Conservation (phyloP, 2,888 invertebrate genomes). For the Cephus pygmeus region DNA sequence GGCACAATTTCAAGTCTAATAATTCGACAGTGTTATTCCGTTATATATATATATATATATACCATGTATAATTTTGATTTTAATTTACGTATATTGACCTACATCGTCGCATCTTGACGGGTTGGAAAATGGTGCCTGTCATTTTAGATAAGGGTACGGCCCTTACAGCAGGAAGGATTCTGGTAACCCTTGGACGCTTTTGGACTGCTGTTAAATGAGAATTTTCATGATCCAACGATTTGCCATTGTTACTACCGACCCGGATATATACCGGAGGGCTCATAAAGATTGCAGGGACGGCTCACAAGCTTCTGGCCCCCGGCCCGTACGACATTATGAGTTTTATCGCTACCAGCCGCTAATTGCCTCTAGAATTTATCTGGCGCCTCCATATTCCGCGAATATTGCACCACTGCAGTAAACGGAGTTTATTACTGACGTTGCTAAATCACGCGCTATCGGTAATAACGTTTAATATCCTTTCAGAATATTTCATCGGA, state of each 20-base stretch:
- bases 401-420: constrained; percentile 28
- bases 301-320: constrained; percentile 4
- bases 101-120: neutral
- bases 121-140: neutral
- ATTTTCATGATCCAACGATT: neutral
- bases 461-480: neutral
- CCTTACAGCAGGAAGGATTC: neutral
- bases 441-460: neutral
- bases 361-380: constrained; percentile 49
- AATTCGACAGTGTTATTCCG: neutral
- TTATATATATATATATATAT: neutral
- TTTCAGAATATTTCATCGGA: neutral
- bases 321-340: constrained; percentile 41
- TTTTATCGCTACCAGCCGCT: constrained; percentile 50
- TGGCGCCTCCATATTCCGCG: constrained; percentile 40
- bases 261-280: constrained; percentile 20
- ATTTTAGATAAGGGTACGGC: neutral
- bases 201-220: neutral
- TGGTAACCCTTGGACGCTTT: neutral
- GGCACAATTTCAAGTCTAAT: neutral
- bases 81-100: neutral
- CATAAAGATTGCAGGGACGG: constrained; percentile 19
- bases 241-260: neutral
- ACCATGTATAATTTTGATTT: neutral
- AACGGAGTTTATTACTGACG: neutral